Evolutionary conservation across 2,888 invertebrate species (phyloP), one percentile per base, ranked within the genome.

Genomic region (Lasioglossum malachurum): DNA sequence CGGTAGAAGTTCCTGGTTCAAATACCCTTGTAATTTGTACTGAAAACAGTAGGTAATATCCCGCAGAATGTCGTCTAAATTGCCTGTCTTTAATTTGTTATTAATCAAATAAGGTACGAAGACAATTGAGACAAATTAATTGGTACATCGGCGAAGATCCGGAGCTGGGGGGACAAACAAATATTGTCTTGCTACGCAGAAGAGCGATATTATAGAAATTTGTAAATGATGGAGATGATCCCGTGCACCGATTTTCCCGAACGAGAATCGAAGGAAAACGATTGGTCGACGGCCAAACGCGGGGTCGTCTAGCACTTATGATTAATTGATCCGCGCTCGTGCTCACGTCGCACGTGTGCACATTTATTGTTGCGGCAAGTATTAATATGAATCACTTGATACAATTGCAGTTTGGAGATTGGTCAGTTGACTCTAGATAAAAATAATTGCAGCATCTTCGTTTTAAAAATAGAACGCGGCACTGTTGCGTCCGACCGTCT

Each of bases 241-340:
- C n/a, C 4, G 12, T 10, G n/a, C 0, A 10, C 35, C 41, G 69
- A 23, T 23, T 71, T 74, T 72, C 53, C 64, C 35, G 41, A 35
- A 64, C 53, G 12, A 27, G 38, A 23, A 2, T 31, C 44, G 67
- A 46, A 38, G 72, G 87, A 86, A 86, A 77, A 72, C 57, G 10
- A 71, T 74, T 84, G 88, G 86, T 74, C 75, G 57, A 53, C 71
- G 46, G 74, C 87, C 84, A 89, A 69, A 35, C 69, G 23, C 69
- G 67, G 69, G 69, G 71, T 80, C 78, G 82, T 53, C 23, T 44
- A 67, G 57, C 75, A 46, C 89, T 88, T 85, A 88, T 89, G 92
- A 91, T 90, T 91, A 88, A 91, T 89, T 83, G 86, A 90, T 84
- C 82, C 78, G 57, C 82, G 84, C 67, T 69, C 78, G 75, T 75